Evolutionary conservation across 1,140 invertebrate genomes (phyloP), one percentile per base, ranked within the genome.

Genomic region (Diabrotica virgifera): DNA sequence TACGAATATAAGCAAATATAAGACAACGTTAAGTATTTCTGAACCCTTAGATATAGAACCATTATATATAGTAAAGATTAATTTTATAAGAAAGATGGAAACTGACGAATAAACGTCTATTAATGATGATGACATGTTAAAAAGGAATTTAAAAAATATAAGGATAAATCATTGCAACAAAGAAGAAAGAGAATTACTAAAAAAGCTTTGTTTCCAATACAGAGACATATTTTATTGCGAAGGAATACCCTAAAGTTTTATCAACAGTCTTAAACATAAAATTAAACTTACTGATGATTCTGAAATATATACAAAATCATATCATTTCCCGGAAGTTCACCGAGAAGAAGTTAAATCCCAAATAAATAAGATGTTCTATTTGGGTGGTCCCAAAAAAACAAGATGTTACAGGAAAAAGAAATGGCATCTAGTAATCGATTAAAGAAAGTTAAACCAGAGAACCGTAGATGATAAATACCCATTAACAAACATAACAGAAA

Each of bases 341-440:
- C 72, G 70, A 54, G 66, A 69, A 64, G 77, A 79, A 71, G 69
- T 78, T n/a, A 59, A 76, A 9, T 58, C 40, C 53, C 74, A 79
- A 74, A 70, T 75, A 11, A 56, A 63, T 5, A 63, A 70, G 40
- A 65, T 75, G 67, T 52, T 73, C 80, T 12, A 60, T 81, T 66
- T 71, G 68, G 70, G 59, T 74, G 13, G 66, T 73, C 7, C 68
- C 63, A 14, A 76, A 74, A 70, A 50, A 50, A n/a, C n/a, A 8
- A 50, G 46, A 50, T 50, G 7, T 8, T 50, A 8, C 46, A 50
- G 46, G 46, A 7, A 50, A 50, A 50, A 7, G n/a, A 50, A 50
- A 50, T 50, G n/a, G n/a, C n/a, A n/a, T n/a, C n/a, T n/a, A n/a
- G n/a, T n/a, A n/a, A n/a, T n/a, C n/a, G n/a, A n/a, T n/a, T n/a